These are phyloP conservation scores for Aplidium turbinatum DNA, from an alignment of 23 tunicate genomes.

Conservation along the genomic window DNA sequence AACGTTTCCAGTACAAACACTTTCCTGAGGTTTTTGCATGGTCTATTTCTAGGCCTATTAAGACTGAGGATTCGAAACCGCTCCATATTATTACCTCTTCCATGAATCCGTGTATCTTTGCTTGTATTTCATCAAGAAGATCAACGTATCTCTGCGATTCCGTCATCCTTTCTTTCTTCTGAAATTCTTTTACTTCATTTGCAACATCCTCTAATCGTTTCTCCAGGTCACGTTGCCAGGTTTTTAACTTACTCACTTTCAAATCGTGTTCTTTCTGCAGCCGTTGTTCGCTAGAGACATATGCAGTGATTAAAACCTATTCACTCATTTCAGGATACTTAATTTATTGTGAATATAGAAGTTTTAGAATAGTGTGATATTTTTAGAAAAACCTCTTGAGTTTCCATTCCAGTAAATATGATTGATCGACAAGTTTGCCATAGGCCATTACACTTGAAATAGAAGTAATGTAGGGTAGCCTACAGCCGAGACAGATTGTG, in stretches of 20 bases:
- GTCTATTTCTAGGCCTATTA: too few species aligned
- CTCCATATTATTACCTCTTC: conserved; percentile 92
- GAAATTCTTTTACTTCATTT: conserved; percentile 53
- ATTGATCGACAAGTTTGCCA: too few species aligned
- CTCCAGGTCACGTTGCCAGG: conserved; percentile 73
- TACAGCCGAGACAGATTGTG: too few species aligned
- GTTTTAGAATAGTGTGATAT: too few species aligned
- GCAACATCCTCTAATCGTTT: conserved; percentile 54
- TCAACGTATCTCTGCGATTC: conserved; percentile 80
- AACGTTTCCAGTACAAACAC: too few species aligned
- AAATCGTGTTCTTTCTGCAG: conserved; percentile 82
- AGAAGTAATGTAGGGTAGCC: too few species aligned
- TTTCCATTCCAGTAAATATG: too few species aligned
- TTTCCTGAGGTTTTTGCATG: too few species aligned
- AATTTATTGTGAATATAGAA: too few species aligned
- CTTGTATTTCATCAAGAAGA: conserved; percentile 73
- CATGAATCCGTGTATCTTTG: conserved; percentile 72
- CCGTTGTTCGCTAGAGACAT: conserved; percentile 67
- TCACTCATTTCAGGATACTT: neutral
- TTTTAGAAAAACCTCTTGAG: too few species aligned
- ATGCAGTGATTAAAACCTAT: neutral
- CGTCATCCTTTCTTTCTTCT: conserved; percentile 75
- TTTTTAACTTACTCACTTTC: conserved; percentile 58
- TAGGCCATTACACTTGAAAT: too few species aligned
- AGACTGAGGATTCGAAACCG: too few species aligned